Percentiles rank a stretch among this genome's conserved stretches.
Evolutionary conservation across 2,797 vertebrate species (phyloP).

Genomic region (Anguilla pacifica): DNA sequence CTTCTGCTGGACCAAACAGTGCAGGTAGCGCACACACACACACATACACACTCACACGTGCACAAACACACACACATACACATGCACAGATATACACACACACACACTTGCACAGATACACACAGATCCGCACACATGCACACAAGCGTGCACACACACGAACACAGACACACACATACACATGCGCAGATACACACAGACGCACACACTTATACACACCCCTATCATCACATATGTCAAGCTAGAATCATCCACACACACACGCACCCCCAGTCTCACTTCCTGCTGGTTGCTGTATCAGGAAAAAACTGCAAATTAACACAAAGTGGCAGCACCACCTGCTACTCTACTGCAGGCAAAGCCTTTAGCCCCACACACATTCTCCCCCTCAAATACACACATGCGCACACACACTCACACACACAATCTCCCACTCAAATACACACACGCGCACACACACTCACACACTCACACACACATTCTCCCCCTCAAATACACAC

Average conservation of each 20-base stretch:
- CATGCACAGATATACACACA: not conserved
- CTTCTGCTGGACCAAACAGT: conserved; percentile 72
- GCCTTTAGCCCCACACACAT: not conserved
- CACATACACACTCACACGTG: conserved; percentile 61
- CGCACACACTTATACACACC: conserved; percentile 35
- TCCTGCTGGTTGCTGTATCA: conserved; percentile 80
- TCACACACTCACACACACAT: not conserved
- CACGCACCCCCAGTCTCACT: conserved; percentile 46
- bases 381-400: not conserved
- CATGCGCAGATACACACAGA: conserved; percentile 15
- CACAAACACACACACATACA: not conserved
- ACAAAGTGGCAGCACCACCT: conserved; percentile 48
- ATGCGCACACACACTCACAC: not conserved
- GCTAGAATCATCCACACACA: conserved; percentile 34
- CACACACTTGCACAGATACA: not conserved
- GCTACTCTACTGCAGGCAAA: conserved; percentile 11
- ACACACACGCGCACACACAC: not conserved
- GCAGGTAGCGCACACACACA: conserved; percentile 45
- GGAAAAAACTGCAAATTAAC: conserved; percentile 62
- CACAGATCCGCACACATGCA: conserved; percentile 40
- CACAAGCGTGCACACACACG: conserved; percentile 8
- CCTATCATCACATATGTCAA: conserved; percentile 34
- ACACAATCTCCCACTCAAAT: not conserved
- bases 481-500: not conserved
- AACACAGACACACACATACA: not conserved